phyloP scores from a whole-genome alignment of 1,140 invertebrate genomes.

The Anastatus disparis region DNA sequence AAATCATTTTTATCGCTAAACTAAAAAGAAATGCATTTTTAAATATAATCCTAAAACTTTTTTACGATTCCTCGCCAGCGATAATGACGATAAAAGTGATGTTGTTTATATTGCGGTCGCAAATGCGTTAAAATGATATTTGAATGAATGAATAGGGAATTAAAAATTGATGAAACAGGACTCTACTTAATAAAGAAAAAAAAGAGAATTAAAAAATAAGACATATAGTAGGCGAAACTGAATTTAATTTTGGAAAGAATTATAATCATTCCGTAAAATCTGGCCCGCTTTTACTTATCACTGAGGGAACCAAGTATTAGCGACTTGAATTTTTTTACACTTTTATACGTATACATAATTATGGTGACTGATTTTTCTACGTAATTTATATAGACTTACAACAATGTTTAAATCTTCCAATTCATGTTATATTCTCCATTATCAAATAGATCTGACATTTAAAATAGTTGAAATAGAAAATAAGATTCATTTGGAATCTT shows the following conservation, averaged over 20 bases:
- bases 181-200: not conserved
- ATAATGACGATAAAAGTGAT: too few species aligned
- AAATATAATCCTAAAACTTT: not conserved
- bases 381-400: constrained; percentile 28
- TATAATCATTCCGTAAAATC: constrained; percentile 32
- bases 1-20: too few species aligned
- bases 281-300: constrained; percentile 31
- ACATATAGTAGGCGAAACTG: constrained; percentile 6
- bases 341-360: constrained; percentile 14
- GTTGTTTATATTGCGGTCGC: too few species aligned
- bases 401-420: not conserved
- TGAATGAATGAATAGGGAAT: not conserved
- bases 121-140: constrained; percentile 7
- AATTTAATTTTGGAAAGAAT: constrained; percentile 2
- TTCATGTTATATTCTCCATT: not conserved
- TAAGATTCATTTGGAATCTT: not conserved
- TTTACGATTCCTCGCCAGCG: too few species aligned
- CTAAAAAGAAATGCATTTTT: too few species aligned
- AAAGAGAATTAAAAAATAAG: not conserved
- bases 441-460: constrained; percentile 9
- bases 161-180: constrained; percentile 2
- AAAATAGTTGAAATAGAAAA: not conserved
- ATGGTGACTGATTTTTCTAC: constrained; percentile 37
- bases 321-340: constrained; percentile 2
- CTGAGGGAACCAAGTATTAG: constrained; percentile 8